A percentile compares a stretch with the other conserved stretches of the same genome.
Evolutionary conservation across 2,797 vertebrate species (phyloP).

Genomic region (Manis pentadactyla): DNA sequence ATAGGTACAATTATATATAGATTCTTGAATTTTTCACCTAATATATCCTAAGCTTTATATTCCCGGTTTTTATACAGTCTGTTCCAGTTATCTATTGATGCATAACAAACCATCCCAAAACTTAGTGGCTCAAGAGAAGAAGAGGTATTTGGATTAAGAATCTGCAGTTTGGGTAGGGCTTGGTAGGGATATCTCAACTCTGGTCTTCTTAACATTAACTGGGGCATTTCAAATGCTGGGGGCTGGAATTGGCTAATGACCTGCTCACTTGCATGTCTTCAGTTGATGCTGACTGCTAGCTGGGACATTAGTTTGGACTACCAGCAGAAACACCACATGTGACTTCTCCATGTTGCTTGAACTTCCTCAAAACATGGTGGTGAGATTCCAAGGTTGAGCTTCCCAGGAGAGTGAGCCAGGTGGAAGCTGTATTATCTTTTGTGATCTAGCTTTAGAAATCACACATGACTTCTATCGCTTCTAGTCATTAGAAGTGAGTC

Average conservation of each 20-base stretch:
- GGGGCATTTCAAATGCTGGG: constrained; percentile 43
- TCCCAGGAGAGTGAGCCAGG: constrained; percentile 20
- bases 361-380: constrained; percentile 46
- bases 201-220: constrained; percentile 46
- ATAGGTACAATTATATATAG: constrained; percentile 37
- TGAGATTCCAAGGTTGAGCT: constrained; percentile 35
- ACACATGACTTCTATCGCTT: not conserved
- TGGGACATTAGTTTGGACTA: constrained; percentile 21
- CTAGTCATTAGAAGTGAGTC: constrained; percentile 30
- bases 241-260: not conserved
- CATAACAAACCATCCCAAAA: constrained; percentile 51
- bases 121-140: constrained; percentile 50
- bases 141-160: constrained; percentile 63
- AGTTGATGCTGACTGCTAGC: constrained; percentile 41
- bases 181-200: constrained; percentile 29
- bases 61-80: constrained; percentile 13
- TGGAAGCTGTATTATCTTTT: not conserved
- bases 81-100: constrained; percentile 43
- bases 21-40: constrained; percentile 44
- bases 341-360: constrained; percentile 24
- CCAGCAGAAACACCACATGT: constrained; percentile 4
- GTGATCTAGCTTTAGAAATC: constrained; percentile 24
- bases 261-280: constrained; percentile 36
- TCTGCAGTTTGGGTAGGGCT: constrained; percentile 45
- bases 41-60: constrained; percentile 51